Percentiles rank a stretch among this genome's conserved stretches.
Conservation (phyloP, 2,888 invertebrate genomes). For the Rhagonycha fulva region DNA sequence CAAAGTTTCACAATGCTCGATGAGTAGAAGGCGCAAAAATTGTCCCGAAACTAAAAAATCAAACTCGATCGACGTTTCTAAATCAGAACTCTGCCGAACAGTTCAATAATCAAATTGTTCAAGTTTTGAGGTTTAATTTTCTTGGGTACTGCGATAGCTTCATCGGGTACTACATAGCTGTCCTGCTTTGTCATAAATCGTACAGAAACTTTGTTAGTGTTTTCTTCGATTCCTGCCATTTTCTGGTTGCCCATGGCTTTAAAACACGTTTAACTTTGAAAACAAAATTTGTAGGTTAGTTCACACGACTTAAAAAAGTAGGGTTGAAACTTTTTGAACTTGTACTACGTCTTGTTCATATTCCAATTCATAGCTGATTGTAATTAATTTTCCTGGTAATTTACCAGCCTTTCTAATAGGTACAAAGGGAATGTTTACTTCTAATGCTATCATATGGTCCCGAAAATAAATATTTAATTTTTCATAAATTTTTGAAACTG, state of each 20-base stretch:
- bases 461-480: constrained; percentile 92
- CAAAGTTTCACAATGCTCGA: no score
- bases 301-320: constrained; percentile 76
- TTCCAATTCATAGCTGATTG: no score
- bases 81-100: constrained; percentile 66
- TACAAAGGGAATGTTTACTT: constrained; percentile 80
- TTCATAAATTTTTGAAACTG: no score
- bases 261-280: background rate
- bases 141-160: constrained; percentile 80
- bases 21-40: no score
- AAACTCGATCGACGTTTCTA: constrained; percentile 65
- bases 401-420: constrained; percentile 97
- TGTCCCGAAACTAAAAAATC: no score
- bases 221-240: constrained; percentile 39
- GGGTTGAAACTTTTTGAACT: no score
- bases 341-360: no score
- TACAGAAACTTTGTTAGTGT: constrained; percentile 65
- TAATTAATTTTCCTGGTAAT: no score
- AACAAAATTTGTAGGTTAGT: no score
- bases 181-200: constrained; percentile 80
- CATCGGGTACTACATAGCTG: constrained; percentile 83
- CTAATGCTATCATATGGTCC: constrained; percentile 81
- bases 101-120: constrained; percentile 78
- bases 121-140: constrained; percentile 70
- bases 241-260: constrained; percentile 1